phyloP scores from a whole-genome alignment of 1,140 invertebrate genomes.

The Stegodyphus dumicola region DNA sequence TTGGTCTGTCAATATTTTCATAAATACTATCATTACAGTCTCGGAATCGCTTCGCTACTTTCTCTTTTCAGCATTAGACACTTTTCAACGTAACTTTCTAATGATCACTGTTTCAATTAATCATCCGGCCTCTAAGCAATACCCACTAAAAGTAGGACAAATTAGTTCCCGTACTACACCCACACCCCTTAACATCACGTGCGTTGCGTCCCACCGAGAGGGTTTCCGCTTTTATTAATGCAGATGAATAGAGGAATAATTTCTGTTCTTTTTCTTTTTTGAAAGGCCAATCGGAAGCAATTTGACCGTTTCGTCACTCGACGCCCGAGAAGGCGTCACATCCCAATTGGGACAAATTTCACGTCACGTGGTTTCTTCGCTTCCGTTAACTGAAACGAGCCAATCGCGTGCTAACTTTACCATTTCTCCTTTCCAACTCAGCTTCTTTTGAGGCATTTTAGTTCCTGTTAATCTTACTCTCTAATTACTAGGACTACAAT shows the following conservation, averaged over 20 bases:
- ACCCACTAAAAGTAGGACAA: conserved; percentile 14
- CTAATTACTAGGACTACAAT: conserved; percentile 9
- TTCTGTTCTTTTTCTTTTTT: neutral
- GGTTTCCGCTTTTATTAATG: conserved; percentile 20
- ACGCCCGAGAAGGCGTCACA: conserved; percentile 25
- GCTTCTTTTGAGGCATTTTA: neutral
- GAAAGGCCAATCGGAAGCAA: conserved; percentile 21
- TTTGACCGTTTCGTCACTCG: conserved; percentile 23
- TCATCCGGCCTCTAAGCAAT: conserved; percentile 14
- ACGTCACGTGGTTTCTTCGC: conserved; percentile 13
- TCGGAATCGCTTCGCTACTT: no score
- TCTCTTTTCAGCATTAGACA: no score
- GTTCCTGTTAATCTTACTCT: conserved; percentile 34
- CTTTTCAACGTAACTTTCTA: no score
- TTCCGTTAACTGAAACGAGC: conserved; percentile 23
- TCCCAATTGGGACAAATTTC: conserved; percentile 27
- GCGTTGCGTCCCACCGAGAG: neutral
- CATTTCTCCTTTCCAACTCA: neutral
- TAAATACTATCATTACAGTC: no score
- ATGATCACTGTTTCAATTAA: conserved; percentile 14
- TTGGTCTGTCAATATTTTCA: no score
- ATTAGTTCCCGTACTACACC: conserved; percentile 19
- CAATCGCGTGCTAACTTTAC: conserved; percentile 20
- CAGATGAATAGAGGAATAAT: conserved; percentile 15
- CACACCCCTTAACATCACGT: conserved; percentile 1